Conservation (phyloP, 2,797 vertebrate genomes). For the Schizopygopsis malacanthus region DNA sequence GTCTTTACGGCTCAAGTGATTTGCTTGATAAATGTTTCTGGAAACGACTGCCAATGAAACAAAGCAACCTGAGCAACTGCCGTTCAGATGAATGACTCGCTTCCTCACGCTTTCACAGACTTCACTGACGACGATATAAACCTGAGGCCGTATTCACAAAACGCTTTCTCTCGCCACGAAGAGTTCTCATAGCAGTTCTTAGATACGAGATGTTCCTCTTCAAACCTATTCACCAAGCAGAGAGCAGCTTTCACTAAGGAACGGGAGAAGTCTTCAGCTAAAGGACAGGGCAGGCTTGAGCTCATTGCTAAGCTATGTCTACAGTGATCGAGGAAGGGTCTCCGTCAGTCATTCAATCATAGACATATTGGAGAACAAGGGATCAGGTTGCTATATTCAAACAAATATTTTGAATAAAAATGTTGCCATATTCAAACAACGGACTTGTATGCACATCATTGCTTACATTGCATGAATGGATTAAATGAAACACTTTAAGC, state of each 20-base stretch:
- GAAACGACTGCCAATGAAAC: not conserved
- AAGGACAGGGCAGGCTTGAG: not conserved
- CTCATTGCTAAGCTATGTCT: not conserved
- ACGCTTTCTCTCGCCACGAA: not conserved
- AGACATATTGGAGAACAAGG: not conserved
- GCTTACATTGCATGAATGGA: not conserved
- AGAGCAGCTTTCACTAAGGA: not conserved
- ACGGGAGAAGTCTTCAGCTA: not conserved
- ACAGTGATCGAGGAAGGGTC: not conserved
- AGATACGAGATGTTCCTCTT: not conserved
- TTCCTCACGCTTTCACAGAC: not conserved
- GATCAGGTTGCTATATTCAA: not conserved
- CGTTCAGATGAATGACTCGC: not conserved
- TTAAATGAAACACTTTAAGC: not conserved
- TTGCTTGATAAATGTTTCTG: not conserved
- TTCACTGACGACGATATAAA: not conserved
- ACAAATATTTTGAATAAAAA: not conserved
- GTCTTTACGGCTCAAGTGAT: not conserved
- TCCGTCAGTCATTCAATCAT: not conserved
- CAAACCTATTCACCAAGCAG: not conserved
- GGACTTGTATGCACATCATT: not conserved
- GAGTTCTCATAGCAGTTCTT: not conserved
- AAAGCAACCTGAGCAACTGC: not conserved
- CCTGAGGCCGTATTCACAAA: not conserved
- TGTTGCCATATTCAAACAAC: not conserved